phyloP scores from a whole-genome alignment of 1,140 invertebrate species.

The Bicyclus anynana region DNA sequence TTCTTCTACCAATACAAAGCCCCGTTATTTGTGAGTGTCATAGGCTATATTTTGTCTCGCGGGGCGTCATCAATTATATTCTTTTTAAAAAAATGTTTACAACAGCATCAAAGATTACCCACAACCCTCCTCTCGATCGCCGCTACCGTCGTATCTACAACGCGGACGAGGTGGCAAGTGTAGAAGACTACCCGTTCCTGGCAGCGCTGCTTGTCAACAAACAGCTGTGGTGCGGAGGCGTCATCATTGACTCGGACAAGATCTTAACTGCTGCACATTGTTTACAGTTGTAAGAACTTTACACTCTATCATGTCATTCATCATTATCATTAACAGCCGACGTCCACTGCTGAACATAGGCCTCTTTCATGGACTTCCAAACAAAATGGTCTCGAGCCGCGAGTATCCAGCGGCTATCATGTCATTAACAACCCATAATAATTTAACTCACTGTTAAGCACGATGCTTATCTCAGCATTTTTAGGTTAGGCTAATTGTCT shows the following conservation, averaged over 20 bases:
- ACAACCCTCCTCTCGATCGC: conserved; percentile 32
- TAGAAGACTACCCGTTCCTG: conserved; percentile 46
- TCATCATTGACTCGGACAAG: conserved; percentile 41
- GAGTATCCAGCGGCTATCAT: too few species aligned
- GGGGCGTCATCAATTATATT: too few species aligned
- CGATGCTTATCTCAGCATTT: too few species aligned
- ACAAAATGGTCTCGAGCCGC: too few species aligned
- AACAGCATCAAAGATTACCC: background rate
- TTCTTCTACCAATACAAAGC: too few species aligned
- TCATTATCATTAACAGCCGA: background rate
- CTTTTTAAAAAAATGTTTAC: background rate
- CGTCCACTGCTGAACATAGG: too few species aligned
- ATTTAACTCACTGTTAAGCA: too few species aligned
- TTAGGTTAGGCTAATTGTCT: too few species aligned
- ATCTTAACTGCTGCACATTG: conserved; percentile 61
- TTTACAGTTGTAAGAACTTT: conserved; percentile 49
- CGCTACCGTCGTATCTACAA: conserved; percentile 56
- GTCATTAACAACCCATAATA: too few species aligned
- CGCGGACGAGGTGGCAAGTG: conserved; percentile 45
- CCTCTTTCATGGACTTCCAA: too few species aligned
- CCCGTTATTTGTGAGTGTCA: too few species aligned
- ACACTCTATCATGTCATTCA: background rate
- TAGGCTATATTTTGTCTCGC: too few species aligned
- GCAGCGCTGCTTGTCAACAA: conserved; percentile 50
- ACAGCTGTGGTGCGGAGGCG: conserved; percentile 58